Evolutionary conservation across 1,140 invertebrate genomes (phyloP).

Genomic region (Cydia splendana): DNA sequence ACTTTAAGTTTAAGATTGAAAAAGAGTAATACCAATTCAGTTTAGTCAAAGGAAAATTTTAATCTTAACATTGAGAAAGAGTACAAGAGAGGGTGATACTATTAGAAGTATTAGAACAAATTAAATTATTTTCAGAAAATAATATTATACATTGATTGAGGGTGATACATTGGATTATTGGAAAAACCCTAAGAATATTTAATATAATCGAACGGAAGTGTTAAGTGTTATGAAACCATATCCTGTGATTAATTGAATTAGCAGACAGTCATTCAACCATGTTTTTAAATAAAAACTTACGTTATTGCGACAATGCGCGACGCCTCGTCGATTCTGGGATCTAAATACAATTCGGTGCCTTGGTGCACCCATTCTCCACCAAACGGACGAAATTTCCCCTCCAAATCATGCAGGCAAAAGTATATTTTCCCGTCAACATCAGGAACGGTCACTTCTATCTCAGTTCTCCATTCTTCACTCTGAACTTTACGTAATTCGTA

Average conservation of each 20-base stretch:
- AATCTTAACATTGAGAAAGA: too few relatives aligned
- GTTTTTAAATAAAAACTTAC: constrained; percentile 12
- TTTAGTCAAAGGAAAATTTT: too few relatives aligned
- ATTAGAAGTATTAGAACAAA: too few relatives aligned
- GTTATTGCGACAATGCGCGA: background rate
- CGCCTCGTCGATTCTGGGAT: constrained; percentile 42
- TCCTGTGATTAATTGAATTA: constrained; percentile 8
- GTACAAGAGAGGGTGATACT: too few relatives aligned
- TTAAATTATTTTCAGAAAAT: too few relatives aligned
- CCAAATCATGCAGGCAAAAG: constrained; percentile 60
- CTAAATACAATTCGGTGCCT: constrained; percentile 59
- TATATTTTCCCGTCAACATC: constrained; percentile 55
- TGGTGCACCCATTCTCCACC: constrained; percentile 68
- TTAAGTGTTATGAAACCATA: background rate
- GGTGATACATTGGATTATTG: too few relatives aligned
- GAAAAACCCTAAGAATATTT: too few relatives aligned
- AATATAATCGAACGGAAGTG: too few relatives aligned
- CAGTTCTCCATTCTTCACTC: constrained; percentile 54
- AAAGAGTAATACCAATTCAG: too few relatives aligned
- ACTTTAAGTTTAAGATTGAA: too few relatives aligned
- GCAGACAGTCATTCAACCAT: background rate
- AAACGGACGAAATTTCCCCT: constrained; percentile 52
- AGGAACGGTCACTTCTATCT: constrained; percentile 57
- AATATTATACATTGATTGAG: too few relatives aligned
- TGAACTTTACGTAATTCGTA: constrained; percentile 67